Conservation (phyloP, 2,797 vertebrate genomes). For the Lepilemur ruficaudatus region DNA sequence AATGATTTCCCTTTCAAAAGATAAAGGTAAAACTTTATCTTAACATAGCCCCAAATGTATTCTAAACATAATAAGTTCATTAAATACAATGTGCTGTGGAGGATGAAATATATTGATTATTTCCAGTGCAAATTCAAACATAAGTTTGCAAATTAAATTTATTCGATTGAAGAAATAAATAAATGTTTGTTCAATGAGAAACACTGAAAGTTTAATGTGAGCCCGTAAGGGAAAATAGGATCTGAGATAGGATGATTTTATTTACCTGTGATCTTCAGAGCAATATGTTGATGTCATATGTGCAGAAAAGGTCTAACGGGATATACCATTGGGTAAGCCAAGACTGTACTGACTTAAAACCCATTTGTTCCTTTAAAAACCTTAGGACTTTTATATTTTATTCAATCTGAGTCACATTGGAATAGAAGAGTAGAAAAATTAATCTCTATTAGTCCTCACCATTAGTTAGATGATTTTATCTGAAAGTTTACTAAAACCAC, state of each 20-base stretch:
- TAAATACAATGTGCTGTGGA: neutral
- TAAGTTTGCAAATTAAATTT: neutral
- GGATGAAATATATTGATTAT: neutral
- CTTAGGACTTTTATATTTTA: neutral
- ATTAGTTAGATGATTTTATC: conserved; percentile 48
- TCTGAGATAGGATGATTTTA: neutral
- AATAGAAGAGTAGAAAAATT: conserved; percentile 48
- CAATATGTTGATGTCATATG: neutral
- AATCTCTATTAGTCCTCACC: neutral
- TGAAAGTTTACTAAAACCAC: neutral
- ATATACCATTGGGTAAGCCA: neutral
- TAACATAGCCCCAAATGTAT: neutral
- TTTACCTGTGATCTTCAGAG: neutral
- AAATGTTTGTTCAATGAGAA: neutral
- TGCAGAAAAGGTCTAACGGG: neutral
- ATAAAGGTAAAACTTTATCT: neutral
- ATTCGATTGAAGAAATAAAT: neutral
- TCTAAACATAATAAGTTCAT: neutral
- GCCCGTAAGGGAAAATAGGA: neutral
- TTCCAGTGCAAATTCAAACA: neutral
- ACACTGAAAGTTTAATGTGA: neutral
- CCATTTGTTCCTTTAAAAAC: neutral
- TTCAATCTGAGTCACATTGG: neutral
- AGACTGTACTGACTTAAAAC: neutral
- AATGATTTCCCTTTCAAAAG: neutral